These are phyloP conservation scores for Latrodectus hesperus DNA, from an alignment of 2,888 invertebrate species.

Conservation along the genomic window DNA sequence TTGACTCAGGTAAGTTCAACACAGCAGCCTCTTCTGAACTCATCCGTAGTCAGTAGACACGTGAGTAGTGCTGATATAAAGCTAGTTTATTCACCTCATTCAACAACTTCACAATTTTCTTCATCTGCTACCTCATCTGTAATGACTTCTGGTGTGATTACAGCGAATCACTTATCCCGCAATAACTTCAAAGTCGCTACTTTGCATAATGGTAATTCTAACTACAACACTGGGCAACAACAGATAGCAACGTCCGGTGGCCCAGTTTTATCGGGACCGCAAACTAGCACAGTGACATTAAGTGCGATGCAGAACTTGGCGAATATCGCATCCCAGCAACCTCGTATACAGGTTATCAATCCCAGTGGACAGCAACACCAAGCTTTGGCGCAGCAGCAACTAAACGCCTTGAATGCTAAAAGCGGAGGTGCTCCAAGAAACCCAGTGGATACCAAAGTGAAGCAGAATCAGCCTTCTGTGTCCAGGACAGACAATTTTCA, in stretches of 20 bases:
- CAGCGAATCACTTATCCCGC: slow-evolving; percentile 30
- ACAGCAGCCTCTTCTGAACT: slow-evolving; percentile 53
- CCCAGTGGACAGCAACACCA: slow-evolving; percentile 16
- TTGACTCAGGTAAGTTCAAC: slow-evolving; percentile 70
- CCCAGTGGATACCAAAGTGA: slow-evolving; percentile 42
- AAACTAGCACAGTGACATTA: slow-evolving; percentile 50
- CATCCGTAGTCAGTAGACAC: slow-evolving; percentile 52
- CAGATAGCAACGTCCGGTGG: slow-evolving; percentile 48
- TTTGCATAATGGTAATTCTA: slow-evolving; percentile 53
- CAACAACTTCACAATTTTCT: slow-evolving; percentile 42
- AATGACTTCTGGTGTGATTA: slow-evolving; percentile 49
- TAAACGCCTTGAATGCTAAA: slow-evolving; percentile 50
- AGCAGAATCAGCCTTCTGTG: slow-evolving; percentile 23
- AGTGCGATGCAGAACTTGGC: slow-evolving; percentile 73
- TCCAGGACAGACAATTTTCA: slow-evolving; percentile 23
- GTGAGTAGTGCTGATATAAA: slow-evolving; percentile 64
- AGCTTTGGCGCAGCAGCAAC: slow-evolving; percentile 17
- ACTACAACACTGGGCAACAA: slow-evolving; percentile 46
- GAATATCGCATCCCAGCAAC: slow-evolving; percentile 73
- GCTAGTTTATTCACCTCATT: slow-evolving; percentile 70
- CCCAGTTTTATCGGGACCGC: slow-evolving; percentile 50
- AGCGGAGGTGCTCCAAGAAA: slow-evolving; percentile 26
- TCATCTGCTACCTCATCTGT: slow-evolving; percentile 35
- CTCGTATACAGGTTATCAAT: slow-evolving; percentile 72
- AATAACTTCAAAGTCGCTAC: slow-evolving; percentile 57